Evolutionary conservation across 2,113 vertebrate genomes (phyloP), one percentile per base, ranked within the genome.

Genomic region (Pholis gunnellus): DNA sequence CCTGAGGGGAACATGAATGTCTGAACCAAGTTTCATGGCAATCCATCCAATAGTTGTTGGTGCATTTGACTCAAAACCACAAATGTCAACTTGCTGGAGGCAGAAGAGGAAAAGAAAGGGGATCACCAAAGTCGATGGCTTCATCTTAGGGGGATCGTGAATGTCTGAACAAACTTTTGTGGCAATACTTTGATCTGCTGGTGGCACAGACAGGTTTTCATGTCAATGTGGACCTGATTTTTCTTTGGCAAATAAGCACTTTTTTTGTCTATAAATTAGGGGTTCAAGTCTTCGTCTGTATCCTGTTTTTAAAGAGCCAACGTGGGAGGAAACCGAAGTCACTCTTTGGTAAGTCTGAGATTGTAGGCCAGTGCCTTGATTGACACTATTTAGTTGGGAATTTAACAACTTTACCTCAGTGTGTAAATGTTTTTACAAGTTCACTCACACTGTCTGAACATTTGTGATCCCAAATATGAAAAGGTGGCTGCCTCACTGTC

Each of bases 361-460:
- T 22, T 82, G 31, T 72, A 27, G 60, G 59, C 78, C 83, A 86
- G 75, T 27, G 36, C 70, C 82, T 78, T 88, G 88, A 92, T 76
- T 85, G 83, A 87, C 88, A 76, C 54, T 34, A 75, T 74, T 88
- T 90, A 90, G 88, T 76, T 82, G 73, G 56, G 60, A 64, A 70
- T 84, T 88, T 77, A 86, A 90, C 65, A 82, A 54, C 79, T 81
- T 79, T 79, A 89, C 85, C 72, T 91, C 79, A 83, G 54, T 61
- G 61, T 78, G 50, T 93, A 93, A 91, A 92, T 83, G 50, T 80
- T 92, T 93, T 89, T 89, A 91, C 67, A 87, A 91, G 86, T 81
- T 91, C 74, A 81, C 48, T 72, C 83, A 69, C 68, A 77, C 79
- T 86, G 82, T 93, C 83, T 90, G 78, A 88, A 78, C 57, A 18